A percentile compares a stretch with the other conserved stretches of the same genome.
phyloP scores from a whole-genome alignment of 2,888 invertebrate genomes.

The Polymixis flavicincta region DNA sequence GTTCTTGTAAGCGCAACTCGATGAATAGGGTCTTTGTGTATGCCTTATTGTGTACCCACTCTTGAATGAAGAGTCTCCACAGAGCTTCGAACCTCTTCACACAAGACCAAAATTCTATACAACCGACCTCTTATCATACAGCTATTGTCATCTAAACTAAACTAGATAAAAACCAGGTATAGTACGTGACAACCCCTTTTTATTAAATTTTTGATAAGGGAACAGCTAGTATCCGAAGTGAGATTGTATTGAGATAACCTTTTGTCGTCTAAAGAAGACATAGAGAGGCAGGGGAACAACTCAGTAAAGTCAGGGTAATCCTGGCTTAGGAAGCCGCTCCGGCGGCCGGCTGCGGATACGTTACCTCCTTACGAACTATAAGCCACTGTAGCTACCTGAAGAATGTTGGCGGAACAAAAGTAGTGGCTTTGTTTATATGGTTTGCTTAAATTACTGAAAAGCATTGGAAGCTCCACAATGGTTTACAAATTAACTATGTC shows the following conservation, averaged over 20 bases:
- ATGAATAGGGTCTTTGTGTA: slow-evolving; percentile 77
- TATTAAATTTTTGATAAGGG: slow-evolving; percentile 55
- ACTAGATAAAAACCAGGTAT: slow-evolving; percentile 35
- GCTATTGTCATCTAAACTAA: slow-evolving; percentile 48
- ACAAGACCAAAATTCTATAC: slow-evolving; percentile 70
- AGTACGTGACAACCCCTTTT: slow-evolving; percentile 54
- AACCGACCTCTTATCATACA: slow-evolving; percentile 64
- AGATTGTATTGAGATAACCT: slow-evolving; percentile 65
- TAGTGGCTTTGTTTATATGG: slow-evolving; percentile 6
- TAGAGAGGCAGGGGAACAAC: slow-evolving; percentile 66
- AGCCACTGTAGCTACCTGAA: slow-evolving; percentile 34
- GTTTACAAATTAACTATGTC: neutral
- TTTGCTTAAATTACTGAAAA: slow-evolving; percentile 1
- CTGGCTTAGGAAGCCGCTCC: slow-evolving; percentile 78
- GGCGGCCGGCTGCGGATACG: slow-evolving; percentile 52
- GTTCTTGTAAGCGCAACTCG: slow-evolving; percentile 72
- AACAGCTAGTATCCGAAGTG: slow-evolving; percentile 46
- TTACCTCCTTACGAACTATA: slow-evolving; percentile 55
- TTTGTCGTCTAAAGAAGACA: slow-evolving; percentile 64
- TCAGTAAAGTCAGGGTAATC: slow-evolving; percentile 74
- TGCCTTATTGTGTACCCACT: slow-evolving; percentile 74
- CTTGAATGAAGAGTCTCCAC: slow-evolving; percentile 71
- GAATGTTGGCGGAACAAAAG: slow-evolving; percentile 18
- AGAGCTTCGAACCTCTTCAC: slow-evolving; percentile 69
- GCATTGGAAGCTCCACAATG: neutral